Evolutionary conservation across 2,888 invertebrate genomes (phyloP), one percentile per base, ranked within the genome.

Genomic region (Pterostichus madidus): DNA sequence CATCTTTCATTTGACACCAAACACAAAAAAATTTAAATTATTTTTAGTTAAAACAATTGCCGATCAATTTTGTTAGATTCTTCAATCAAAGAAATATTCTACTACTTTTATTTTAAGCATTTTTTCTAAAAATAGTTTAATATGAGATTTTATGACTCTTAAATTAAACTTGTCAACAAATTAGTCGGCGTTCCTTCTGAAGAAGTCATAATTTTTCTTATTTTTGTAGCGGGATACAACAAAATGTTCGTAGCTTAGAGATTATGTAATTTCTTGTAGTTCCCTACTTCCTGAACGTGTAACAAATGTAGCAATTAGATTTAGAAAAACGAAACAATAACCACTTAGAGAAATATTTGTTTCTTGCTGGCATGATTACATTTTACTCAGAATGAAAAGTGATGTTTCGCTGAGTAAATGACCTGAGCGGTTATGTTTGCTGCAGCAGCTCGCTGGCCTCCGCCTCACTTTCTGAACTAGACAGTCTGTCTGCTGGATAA

Each of bases 281-380:
- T 71, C 7, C 11, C 44, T 44, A 71, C 68, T 71, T 71, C 68
- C 68, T 71, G 68, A 44, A 44, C 44, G 17, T 71, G 44, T 17
- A 71, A 71, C 68, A 71, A 71, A 71, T 44, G 68, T 17, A 71
- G 44, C 68, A 71, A 71, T 71, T 71, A 71, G 44, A 71, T 7
- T 15, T 7, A 39, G 8, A 71, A 71, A 71, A 71, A 71, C 39
- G n/a, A 13, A 39, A 11, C 68, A 44, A 71, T 71, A 71, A 39
- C 68, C 68, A 71, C 68, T 15, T 71, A 71, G 44, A 71, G 68
- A 71, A 64, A 44, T 44, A 71, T 71, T 44, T 44, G 44, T 39
- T 64, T 10, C 68, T 39, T 39, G 44, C 17, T 15, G 44, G 35
- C 64, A 71, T 44, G 10, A 71, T 68, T 13, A 44, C 39, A 44